phyloP scores from a whole-genome alignment of 2,113 vertebrate species.

The Channa maculata region DNA sequence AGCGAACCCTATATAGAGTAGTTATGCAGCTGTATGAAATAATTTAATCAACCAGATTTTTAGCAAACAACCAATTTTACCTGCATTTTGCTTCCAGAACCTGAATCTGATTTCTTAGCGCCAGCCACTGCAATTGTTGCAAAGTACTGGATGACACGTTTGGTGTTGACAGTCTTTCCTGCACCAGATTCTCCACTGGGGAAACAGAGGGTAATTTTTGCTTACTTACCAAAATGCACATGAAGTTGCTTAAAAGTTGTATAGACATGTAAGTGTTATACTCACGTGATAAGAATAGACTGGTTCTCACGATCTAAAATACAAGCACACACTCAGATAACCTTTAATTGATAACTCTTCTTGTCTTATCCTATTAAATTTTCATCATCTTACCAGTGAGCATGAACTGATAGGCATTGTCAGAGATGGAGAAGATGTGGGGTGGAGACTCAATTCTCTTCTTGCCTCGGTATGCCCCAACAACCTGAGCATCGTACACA shows the following conservation, averaged over 20 bases:
- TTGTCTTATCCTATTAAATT: not conserved
- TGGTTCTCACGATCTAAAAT: slow-evolving; percentile 86
- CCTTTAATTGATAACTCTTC: not conserved
- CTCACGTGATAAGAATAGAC: slow-evolving; percentile 90
- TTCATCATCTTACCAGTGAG: slow-evolving; percentile 70
- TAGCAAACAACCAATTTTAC: slow-evolving; percentile 59
- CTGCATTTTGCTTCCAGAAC: slow-evolving; percentile 85
- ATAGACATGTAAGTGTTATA: not conserved
- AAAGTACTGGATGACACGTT: slow-evolving; percentile 95
- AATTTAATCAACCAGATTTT: not conserved
- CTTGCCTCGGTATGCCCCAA: slow-evolving; percentile 74
- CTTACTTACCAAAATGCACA: not conserved
- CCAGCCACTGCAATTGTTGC: slow-evolving; percentile 90
- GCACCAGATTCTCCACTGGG: slow-evolving; percentile 94
- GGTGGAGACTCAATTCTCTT: slow-evolving; percentile 82
- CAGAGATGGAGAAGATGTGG: slow-evolving; percentile 82
- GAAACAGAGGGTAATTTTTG: not conserved
- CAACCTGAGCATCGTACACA: slow-evolving; percentile 82
- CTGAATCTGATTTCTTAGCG: slow-evolving; percentile 45
- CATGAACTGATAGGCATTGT: slow-evolving; percentile 83
- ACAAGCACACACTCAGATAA: not conserved
- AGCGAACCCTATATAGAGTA: slow-evolving; percentile 85
- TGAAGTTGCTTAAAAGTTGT: not conserved
- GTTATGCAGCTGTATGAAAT: not conserved
- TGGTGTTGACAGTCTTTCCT: slow-evolving; percentile 95